Evolutionary conservation across 2,888 invertebrate species (phyloP).

Genomic region (Lampropteryx suffumata): DNA sequence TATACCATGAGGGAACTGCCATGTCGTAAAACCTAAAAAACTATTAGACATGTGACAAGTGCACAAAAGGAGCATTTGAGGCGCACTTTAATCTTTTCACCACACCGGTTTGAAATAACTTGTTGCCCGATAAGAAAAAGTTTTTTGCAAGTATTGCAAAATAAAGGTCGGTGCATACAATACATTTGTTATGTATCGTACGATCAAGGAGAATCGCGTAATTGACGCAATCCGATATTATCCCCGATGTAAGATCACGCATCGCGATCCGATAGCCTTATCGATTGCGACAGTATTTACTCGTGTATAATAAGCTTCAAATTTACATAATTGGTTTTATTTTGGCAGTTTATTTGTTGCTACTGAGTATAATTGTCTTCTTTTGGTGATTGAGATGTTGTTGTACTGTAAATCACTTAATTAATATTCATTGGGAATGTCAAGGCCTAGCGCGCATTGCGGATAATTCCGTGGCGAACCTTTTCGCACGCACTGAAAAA

Average conservation of each 20-base stretch:
- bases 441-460: no score
- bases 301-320: constrained; percentile 63
- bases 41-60: no score
- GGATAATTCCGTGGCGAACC: no score
- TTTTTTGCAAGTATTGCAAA: no score
- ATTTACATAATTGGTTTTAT: constrained; percentile 63
- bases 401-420: background rate
- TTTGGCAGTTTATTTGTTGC: constrained; percentile 42
- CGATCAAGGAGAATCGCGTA: constrained; percentile 73
- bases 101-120: no score
- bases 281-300: constrained; percentile 67
- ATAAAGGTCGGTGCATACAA: constrained; percentile 70
- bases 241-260: constrained; percentile 74
- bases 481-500: no score
- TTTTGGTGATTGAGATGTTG: background rate
- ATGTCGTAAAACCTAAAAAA: no score
- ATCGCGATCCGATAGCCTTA: constrained; percentile 72
- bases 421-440: no score
- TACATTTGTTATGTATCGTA: constrained; percentile 75
- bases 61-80: no score
- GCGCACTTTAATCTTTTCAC: no score
- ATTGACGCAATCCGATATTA: constrained; percentile 79
- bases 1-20: no score
- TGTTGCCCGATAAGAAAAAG: no score
- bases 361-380: constrained; percentile 8